These are phyloP conservation scores for Halcyon leucocephala DNA, from an alignment of 2,797 vertebrate species.

Conservation along the genomic window DNA sequence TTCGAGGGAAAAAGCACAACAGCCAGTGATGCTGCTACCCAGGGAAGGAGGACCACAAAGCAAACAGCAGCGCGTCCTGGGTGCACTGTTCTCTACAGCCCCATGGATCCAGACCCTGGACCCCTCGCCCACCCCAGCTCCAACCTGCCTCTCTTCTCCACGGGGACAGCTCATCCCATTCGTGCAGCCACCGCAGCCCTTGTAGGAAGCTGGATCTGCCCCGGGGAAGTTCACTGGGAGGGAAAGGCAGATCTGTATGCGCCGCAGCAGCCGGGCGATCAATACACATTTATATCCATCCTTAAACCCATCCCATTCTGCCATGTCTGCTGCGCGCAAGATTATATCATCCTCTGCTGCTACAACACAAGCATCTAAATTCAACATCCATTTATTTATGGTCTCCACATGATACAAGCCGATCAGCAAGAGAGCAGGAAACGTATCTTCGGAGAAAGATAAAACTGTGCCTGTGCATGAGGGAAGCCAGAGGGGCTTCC, in stretches of 20 bases:
- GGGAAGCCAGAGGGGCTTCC: neutral
- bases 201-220: neutral
- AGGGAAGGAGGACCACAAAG: neutral
- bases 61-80: neutral
- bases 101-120: neutral
- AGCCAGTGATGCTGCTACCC: neutral
- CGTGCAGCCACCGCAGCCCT: fast-evolving
- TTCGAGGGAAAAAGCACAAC: neutral
- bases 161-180: neutral
- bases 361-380: conserved; percentile 2
- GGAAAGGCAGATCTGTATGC: neutral
- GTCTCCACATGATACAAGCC: neutral
- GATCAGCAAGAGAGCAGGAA: neutral
- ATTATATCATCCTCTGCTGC: conserved; percentile 2
- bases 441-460: neutral
- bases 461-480: neutral
- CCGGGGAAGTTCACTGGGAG: neutral
- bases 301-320: neutral
- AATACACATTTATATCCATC: neutral
- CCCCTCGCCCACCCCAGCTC: neutral
- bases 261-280: neutral
- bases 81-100: fast-evolving
- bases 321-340: neutral
- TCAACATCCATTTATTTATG: conserved; percentile 51
- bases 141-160: neutral